phyloP scores from a whole-genome alignment of 64 coral and sea anemone genomes.

The Actinia equina region DNA sequence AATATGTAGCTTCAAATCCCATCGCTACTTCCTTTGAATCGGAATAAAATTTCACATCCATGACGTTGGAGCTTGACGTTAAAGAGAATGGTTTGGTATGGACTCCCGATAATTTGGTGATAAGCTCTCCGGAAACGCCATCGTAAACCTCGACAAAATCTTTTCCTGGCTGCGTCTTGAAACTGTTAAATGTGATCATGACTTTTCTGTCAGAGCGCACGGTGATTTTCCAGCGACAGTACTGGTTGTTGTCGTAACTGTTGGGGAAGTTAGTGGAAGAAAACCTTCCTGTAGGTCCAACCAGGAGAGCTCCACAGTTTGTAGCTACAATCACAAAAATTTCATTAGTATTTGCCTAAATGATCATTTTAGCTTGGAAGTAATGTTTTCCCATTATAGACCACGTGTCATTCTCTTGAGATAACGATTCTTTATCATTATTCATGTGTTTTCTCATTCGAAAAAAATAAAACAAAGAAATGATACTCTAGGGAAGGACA shows the following conservation, averaged over 20 bases:
- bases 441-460: too few species aligned
- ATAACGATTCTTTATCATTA: too few species aligned
- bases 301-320: constrained; percentile 43
- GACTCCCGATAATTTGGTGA: constrained; percentile 75
- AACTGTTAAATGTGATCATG: constrained; percentile 70
- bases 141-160: constrained; percentile 74
- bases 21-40: constrained; percentile 41
- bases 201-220: constrained; percentile 80
- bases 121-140: constrained; percentile 39
- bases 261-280: constrained; percentile 73
- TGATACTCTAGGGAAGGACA: too few species aligned
- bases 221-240: constrained; percentile 96
- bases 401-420: too few species aligned
- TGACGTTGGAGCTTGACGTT: constrained; percentile 63
- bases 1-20: constrained; percentile 79
- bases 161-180: constrained; percentile 52
- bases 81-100: constrained; percentile 63
- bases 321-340: constrained; percentile 33
- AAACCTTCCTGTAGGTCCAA: constrained; percentile 66
- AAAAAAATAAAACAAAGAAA: too few species aligned
- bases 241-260: constrained; percentile 79
- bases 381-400: too few species aligned
- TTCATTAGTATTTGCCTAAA: too few species aligned
- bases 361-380: background rate
- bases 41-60: constrained; percentile 84